Conservation (phyloP, 2,113 vertebrate species). For the Sphaerodactylus townsendi region DNA sequence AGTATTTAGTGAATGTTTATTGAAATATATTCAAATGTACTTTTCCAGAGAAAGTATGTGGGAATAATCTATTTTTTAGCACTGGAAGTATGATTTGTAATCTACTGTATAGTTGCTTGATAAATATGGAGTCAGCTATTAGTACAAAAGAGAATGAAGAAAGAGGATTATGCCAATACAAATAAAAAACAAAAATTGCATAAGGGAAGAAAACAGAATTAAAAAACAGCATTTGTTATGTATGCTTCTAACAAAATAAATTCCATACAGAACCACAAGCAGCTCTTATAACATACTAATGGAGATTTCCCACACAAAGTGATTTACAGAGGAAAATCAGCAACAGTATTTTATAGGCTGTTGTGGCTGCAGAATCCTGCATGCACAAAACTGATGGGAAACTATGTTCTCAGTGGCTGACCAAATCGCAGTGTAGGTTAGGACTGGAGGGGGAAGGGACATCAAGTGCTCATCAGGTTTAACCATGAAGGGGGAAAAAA, state of each 20-base stretch:
- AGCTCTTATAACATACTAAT: conserved; percentile 70
- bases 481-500: conserved; percentile 62
- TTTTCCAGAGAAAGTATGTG: not conserved
- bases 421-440: conserved; percentile 85
- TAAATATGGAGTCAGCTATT: conserved; percentile 67
- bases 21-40: not conserved
- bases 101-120: not conserved
- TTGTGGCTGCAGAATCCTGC: conserved; percentile 78
- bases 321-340: conserved; percentile 57
- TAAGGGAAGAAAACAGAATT: conserved; percentile 37
- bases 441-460: conserved; percentile 80
- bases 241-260: conserved; percentile 1
- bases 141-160: conserved; percentile 20
- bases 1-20: not conserved
- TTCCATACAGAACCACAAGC: conserved; percentile 55
- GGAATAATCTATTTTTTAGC: not conserved
- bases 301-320: conserved; percentile 63
- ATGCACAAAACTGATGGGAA: conserved; percentile 99
- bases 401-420: conserved; percentile 87
- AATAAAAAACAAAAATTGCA: conserved; percentile 42
- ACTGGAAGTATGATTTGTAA: not conserved
- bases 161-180: conserved; percentile 37
- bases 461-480: conserved; percentile 70
- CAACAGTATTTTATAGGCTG: conserved; percentile 65
- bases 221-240: conserved; percentile 52